These are phyloP conservation scores for Sinocyclocheilus anophthalmus DNA, from an alignment of 2,113 vertebrate genomes.

Conservation along the genomic window DNA sequence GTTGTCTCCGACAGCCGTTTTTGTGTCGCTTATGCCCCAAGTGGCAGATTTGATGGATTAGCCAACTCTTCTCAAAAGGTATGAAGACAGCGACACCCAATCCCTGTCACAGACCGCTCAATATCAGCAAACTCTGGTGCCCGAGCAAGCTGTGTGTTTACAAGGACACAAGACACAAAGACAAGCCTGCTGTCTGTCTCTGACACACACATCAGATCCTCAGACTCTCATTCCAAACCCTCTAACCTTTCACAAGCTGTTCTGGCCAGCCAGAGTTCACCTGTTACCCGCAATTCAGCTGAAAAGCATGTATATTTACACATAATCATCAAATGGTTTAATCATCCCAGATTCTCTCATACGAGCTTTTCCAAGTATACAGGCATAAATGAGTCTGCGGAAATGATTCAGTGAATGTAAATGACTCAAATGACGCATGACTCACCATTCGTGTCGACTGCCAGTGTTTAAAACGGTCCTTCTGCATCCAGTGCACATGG, in stretches of 20 bases:
- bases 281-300: constrained; percentile 1
- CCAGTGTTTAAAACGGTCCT: not conserved
- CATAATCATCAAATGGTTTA: not conserved
- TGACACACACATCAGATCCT: not conserved
- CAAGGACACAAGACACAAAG: constrained; percentile 35
- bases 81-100: constrained; percentile 9
- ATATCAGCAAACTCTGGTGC: constrained; percentile 16
- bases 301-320: not conserved
- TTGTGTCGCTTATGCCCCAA: not conserved
- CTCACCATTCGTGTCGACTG: not conserved
- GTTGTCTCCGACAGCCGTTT: not conserved
- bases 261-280: constrained; percentile 10
- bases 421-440: not conserved
- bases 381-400: not conserved
- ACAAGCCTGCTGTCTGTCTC: constrained; percentile 4
- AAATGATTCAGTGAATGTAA: not conserved
- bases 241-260: constrained; percentile 30
- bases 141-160: not conserved
- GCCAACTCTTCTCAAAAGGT: constrained; percentile 14
- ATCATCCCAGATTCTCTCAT: not conserved
- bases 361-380: not conserved
- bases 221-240: not conserved
- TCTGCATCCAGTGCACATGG: not conserved
- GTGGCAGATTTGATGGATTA: constrained; percentile 37
- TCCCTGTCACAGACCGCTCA: not conserved